Conservation (phyloP, 92 coral and sea anemone genomes). For the Pocillopora grandis region DNA sequence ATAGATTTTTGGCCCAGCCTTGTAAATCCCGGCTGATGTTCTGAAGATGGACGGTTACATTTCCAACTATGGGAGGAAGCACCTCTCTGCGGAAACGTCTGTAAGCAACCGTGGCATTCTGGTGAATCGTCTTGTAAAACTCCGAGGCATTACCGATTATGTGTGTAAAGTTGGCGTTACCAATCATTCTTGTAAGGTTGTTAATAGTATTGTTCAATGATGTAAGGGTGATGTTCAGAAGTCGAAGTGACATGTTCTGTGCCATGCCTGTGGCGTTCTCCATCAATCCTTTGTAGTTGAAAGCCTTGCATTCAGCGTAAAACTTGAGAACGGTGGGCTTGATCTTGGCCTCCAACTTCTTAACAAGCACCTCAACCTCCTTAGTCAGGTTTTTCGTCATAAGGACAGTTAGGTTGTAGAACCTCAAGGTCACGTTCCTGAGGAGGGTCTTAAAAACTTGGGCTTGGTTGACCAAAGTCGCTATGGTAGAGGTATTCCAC, state of each 20-base stretch:
- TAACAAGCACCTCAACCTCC: conserved; percentile 58
- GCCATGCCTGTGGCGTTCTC: conserved; percentile 58
- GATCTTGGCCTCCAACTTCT: conserved; percentile 65
- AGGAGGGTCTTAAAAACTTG: conserved; percentile 57
- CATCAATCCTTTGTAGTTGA: conserved; percentile 66
- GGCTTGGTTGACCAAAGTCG: conserved; percentile 46
- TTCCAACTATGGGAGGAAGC: conserved; percentile 36
- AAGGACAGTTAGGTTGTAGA: conserved; percentile 66
- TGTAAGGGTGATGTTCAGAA: conserved; percentile 50
- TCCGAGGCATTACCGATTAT: conserved; percentile 38
- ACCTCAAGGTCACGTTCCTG: conserved; percentile 55
- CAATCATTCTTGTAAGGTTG: conserved; percentile 58
- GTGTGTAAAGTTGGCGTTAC: conserved; percentile 49
- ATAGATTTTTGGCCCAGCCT: conserved; percentile 72
- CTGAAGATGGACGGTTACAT: conserved; percentile 49
- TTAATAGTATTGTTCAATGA: conserved; percentile 51
- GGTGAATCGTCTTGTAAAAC: conserved; percentile 35
- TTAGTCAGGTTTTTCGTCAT: conserved; percentile 65
- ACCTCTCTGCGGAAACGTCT: conserved; percentile 25
- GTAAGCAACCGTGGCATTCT: conserved; percentile 15
- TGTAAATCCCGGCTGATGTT: conserved; percentile 72
- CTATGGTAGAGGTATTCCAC: conserved; percentile 76
- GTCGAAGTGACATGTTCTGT: conserved; percentile 51
- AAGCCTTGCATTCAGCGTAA: conserved; percentile 57
- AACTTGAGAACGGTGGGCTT: conserved; percentile 68